A percentile compares a stretch with the other conserved stretches of the same genome.
Evolutionary conservation across 2,113 vertebrate genomes (phyloP).

Genomic region (Platysternon megacephalum): DNA sequence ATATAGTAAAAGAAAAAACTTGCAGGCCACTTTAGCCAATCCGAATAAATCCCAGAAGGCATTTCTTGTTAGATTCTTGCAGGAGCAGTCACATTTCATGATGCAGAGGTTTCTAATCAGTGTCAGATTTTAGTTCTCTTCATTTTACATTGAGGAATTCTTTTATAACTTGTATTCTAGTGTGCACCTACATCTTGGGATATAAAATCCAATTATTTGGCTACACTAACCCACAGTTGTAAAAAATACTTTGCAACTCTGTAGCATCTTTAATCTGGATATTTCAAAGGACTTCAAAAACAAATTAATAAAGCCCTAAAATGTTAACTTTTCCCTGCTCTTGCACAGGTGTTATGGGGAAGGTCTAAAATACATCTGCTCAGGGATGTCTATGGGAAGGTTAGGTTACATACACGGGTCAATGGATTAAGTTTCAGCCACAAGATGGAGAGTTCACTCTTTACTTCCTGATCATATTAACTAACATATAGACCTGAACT

Average conservation of each 20-base stretch:
- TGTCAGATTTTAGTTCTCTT: background rate
- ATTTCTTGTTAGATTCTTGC: slow-evolving; percentile 59
- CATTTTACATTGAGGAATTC: no score
- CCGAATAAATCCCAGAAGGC: slow-evolving; percentile 37
- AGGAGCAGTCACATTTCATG: slow-evolving; percentile 21
- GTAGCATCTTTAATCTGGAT: background rate
- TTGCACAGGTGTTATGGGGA: background rate
- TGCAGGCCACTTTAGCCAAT: slow-evolving; percentile 58
- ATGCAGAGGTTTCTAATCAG: slow-evolving; percentile 53
- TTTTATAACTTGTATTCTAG: no score
- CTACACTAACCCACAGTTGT: background rate
- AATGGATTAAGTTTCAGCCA: background rate
- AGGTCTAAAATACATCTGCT: rapidly evolving
- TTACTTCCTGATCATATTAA: background rate
- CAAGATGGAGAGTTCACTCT: background rate
- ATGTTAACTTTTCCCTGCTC: background rate
- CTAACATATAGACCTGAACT: background rate
- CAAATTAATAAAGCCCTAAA: background rate
- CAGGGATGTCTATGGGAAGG: background rate
- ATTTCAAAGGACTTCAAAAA: background rate
- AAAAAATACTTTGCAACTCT: background rate
- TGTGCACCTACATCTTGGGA: background rate
- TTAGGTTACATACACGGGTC: background rate
- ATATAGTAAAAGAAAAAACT: slow-evolving; percentile 53
- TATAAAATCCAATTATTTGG: background rate